Evolutionary conservation across 1,140 invertebrate genomes (phyloP).

Genomic region (Pteromalus puparum): DNA sequence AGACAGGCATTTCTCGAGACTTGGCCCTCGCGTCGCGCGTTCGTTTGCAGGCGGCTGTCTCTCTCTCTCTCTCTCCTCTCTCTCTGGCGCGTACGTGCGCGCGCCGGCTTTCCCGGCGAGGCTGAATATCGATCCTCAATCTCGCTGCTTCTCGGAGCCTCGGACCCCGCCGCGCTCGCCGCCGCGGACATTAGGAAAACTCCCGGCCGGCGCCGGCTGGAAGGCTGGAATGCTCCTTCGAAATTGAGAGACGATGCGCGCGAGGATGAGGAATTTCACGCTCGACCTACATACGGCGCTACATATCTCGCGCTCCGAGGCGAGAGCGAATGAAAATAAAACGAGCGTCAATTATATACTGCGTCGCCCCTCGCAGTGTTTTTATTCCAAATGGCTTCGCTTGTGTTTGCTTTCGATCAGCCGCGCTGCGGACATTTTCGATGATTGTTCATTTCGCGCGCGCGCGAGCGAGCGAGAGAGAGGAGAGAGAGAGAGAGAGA

Average conservation of each 20-base stretch:
- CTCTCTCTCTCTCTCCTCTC: too few relatives aligned
- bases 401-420: constrained; percentile 36
- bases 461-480: too few relatives aligned
- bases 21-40: too few relatives aligned
- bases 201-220: constrained; percentile 1
- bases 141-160: constrained; percentile 44
- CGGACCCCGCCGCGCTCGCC: constrained; percentile 26
- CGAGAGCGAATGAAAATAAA: constrained; percentile 38
- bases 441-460: constrained; percentile 10
- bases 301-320: not conserved
- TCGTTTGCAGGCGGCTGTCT: too few relatives aligned
- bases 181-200: constrained; percentile 57
- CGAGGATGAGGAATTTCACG: constrained; percentile 51
- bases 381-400: not conserved
- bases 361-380: not conserved
- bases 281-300: constrained; percentile 49
- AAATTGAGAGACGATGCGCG: constrained; percentile 41
- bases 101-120: constrained; percentile 40
- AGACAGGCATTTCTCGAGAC: too few relatives aligned
- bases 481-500: too few relatives aligned
- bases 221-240: not conserved
- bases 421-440: not conserved
- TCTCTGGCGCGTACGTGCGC: not conserved
- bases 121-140: constrained; percentile 53
- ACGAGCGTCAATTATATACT: constrained; percentile 25